Evolutionary conservation across 2,888 invertebrate genomes (phyloP).

Genomic region (Stenichneumon culpator): DNA sequence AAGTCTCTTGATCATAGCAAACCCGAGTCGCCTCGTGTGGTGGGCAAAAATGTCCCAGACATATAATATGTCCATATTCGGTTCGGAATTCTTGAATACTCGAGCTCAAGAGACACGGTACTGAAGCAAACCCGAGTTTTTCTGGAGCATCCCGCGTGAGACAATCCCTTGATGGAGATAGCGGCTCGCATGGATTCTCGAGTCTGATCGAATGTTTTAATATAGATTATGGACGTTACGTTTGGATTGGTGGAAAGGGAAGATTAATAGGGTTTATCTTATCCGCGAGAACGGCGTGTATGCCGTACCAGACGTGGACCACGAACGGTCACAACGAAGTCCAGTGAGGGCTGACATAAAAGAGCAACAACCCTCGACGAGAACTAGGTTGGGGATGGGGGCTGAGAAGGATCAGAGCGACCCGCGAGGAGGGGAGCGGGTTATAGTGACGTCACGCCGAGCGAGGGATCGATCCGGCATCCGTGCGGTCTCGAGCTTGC

Average conservation of each 20-base stretch:
- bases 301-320: neutral
- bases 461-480: constrained; percentile 73
- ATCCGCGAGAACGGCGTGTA: neutral
- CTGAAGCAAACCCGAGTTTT: neutral
- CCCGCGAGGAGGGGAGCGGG: constrained; percentile 44
- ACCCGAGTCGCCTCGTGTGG: neutral
- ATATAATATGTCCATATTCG: neutral
- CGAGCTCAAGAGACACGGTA: neutral
- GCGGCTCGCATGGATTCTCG: neutral
- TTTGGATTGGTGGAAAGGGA: neutral
- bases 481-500: constrained; percentile 67
- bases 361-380: constrained; percentile 13
- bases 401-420: constrained; percentile 16
- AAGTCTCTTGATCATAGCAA: too few species aligned
- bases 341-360: neutral
- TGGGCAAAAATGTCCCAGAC: neutral
- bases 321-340: neutral
- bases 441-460: constrained; percentile 68
- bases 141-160: neutral
- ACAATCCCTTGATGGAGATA: neutral
- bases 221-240: neutral
- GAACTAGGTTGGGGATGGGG: neutral
- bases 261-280: neutral
- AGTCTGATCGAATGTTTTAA: neutral
- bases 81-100: neutral